These are phyloP conservation scores for Drosophila bocki DNA, from an alignment of 1,140 invertebrate species.

Conservation along the genomic window DNA sequence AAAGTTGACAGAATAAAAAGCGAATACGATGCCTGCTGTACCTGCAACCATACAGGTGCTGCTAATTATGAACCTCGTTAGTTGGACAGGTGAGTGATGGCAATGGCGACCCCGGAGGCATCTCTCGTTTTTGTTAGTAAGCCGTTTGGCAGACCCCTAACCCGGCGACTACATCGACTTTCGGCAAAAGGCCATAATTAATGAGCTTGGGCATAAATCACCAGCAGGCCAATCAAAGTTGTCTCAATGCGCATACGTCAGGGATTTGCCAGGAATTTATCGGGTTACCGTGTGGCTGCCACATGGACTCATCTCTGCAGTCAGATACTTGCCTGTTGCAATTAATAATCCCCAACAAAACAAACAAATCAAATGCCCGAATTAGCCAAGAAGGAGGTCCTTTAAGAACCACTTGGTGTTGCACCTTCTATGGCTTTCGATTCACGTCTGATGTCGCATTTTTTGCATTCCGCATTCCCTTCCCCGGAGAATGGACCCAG, in stretches of 20 bases:
- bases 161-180: slow-evolving; percentile 40
- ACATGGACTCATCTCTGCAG: slow-evolving; percentile 1
- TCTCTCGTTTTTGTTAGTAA: slow-evolving; percentile 9
- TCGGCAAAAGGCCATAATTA: slow-evolving; percentile 46
- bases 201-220: slow-evolving; percentile 66
- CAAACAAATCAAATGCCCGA: slow-evolving; percentile 28
- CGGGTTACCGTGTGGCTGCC: background rate
- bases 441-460: slow-evolving; percentile 9
- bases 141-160: slow-evolving; percentile 12
- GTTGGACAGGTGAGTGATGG: slow-evolving; percentile 41
- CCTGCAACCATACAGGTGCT: slow-evolving; percentile 26
- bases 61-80: slow-evolving; percentile 63
- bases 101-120: slow-evolving; percentile 7
- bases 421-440: slow-evolving; percentile 22
- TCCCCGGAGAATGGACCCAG: background rate
- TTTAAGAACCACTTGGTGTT: slow-evolving; percentile 22
- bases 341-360: slow-evolving; percentile 31
- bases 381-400: slow-evolving; percentile 2
- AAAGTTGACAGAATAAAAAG: slow-evolving; percentile 9
- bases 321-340: slow-evolving; percentile 5
- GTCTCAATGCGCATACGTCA: slow-evolving; percentile 27
- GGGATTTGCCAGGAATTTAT: slow-evolving; percentile 43
- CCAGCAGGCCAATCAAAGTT: slow-evolving; percentile 45
- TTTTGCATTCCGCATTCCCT: slow-evolving; percentile 21
- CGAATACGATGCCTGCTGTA: background rate